These are phyloP conservation scores for Drosophila athabasca DNA, from an alignment of 1,140 invertebrate genomes.

Conservation along the genomic window DNA sequence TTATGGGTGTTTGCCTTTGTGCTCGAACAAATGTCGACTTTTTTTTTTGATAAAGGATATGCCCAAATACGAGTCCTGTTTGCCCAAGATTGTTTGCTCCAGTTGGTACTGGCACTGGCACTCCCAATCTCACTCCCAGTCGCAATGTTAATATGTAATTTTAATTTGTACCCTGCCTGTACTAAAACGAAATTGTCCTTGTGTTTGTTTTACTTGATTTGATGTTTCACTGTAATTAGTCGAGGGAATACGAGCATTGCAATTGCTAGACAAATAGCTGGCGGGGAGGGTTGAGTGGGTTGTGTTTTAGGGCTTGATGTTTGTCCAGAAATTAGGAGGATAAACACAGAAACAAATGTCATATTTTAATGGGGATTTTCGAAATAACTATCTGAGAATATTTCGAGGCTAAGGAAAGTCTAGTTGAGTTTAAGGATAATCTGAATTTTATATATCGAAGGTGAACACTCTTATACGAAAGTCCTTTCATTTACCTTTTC, in stretches of 20 bases:
- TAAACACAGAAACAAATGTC: background rate
- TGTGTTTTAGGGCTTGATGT: slow-evolving; percentile 9
- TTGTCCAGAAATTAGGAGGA: background rate
- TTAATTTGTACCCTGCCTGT: slow-evolving; percentile 68
- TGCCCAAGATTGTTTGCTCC: slow-evolving; percentile 53
- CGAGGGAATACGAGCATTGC: slow-evolving; percentile 9
- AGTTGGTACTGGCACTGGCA: slow-evolving; percentile 4
- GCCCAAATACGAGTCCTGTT: slow-evolving; percentile 26
- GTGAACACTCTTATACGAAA: no score
- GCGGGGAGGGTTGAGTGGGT: slow-evolving; percentile 6
- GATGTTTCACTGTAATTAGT: slow-evolving; percentile 47
- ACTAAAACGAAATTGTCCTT: slow-evolving; percentile 61
- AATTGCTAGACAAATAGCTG: slow-evolving; percentile 27
- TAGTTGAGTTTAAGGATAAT: no score
- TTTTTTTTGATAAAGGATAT: slow-evolving; percentile 45
- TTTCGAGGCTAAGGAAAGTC: no score
- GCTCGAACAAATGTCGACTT: slow-evolving; percentile 73
- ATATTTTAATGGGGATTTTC: background rate
- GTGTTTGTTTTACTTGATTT: slow-evolving; percentile 63
- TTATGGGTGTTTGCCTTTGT: slow-evolving; percentile 65
- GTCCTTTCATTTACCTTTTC: no score
- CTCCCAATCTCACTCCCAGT: background rate
- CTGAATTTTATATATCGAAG: no score
- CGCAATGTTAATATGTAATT: slow-evolving; percentile 70
- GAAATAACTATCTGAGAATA: no score